Evolutionary conservation across 2,888 invertebrate species (phyloP), one percentile per base, ranked within the genome.

Genomic region (Oligia fasciuncula): DNA sequence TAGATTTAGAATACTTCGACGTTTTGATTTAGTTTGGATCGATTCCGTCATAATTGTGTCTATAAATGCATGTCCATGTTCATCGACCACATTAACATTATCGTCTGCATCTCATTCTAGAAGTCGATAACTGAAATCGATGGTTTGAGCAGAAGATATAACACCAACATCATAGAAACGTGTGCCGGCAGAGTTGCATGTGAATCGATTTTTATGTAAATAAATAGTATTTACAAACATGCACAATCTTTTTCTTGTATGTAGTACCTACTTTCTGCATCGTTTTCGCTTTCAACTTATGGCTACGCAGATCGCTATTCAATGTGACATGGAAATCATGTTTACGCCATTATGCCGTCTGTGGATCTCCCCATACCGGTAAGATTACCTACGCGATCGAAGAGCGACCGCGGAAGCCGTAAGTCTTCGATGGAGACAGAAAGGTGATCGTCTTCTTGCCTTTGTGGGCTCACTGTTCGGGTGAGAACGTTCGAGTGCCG

Each of bases 381-480:
- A 89, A 89, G 88, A 77, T 74, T 11, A 68, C 19, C 49, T 51
- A 73, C 62, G 74, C 60, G 71, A 79, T 70, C 63, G 69, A 79
- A 73, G 73, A 84, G 67, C 60, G 65, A 70, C 76, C 40, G 51
- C 65, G 69, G 51, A 40, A 54, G 29, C 63, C 46, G 60, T 78
- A 29, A 51, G 9, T 65, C 72, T 60, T 60, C 87, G 29, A 71
- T 40, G 57, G 54, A 79, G 71, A 65, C 63, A 51, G 68, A 62
- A 66, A 75, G 62, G 63, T 72, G 57, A 57, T 29, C 57, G 62
- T 40, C 17, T 73, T 89, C 87, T 70, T 63, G 78, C 82, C 84
- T 87, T 94, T 95, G 95, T 95, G 95, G 95, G 94, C 94, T 95
- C 95, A 94, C 90, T 94, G 95, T 95, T 95, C 92, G 83, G 84